Percentiles rank a stretch among this genome's conserved stretches.
Conservation (phyloP, 2,888 invertebrate genomes). For the Calameuta pallipes region DNA sequence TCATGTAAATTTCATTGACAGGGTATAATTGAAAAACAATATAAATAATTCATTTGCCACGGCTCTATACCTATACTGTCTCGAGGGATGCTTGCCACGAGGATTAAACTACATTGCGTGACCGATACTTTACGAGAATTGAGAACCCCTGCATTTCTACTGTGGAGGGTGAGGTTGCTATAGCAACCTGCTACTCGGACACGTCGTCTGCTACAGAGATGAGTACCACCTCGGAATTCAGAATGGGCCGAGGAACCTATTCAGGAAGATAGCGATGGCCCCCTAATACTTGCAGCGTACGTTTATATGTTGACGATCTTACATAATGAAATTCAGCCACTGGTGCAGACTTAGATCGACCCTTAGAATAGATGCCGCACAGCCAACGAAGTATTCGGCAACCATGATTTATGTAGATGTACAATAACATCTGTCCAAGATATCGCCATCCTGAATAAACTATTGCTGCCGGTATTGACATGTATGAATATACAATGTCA, state of each 20-base stretch:
- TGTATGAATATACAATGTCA: neutral
- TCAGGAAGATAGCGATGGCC: neutral
- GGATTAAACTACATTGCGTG: neutral
- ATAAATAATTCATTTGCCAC: conserved; percentile 18
- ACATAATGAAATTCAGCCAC: neutral
- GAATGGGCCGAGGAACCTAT: conserved; percentile 7
- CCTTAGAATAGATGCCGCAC: neutral
- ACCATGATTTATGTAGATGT: neutral
- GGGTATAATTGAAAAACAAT: conserved; percentile 17
- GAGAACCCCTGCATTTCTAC: conserved; percentile 28
- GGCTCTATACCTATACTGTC: neutral
- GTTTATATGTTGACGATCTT: neutral
- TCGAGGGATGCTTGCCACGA: neutral
- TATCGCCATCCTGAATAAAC: neutral
- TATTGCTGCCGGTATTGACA: neutral
- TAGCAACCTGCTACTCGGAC: conserved; percentile 50
- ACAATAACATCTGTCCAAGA: neutral
- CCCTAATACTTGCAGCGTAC: neutral
- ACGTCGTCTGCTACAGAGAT: conserved; percentile 37
- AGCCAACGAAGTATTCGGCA: neutral
- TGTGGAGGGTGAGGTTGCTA: conserved; percentile 37
- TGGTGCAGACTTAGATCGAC: neutral
- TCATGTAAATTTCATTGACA: conserved; percentile 12
- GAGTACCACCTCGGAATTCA: conserved; percentile 24
- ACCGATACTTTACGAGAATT: conserved; percentile 14